These are phyloP conservation scores for Rattus rattus DNA, from an alignment of 2,113 vertebrate genomes.

Conservation along the genomic window DNA sequence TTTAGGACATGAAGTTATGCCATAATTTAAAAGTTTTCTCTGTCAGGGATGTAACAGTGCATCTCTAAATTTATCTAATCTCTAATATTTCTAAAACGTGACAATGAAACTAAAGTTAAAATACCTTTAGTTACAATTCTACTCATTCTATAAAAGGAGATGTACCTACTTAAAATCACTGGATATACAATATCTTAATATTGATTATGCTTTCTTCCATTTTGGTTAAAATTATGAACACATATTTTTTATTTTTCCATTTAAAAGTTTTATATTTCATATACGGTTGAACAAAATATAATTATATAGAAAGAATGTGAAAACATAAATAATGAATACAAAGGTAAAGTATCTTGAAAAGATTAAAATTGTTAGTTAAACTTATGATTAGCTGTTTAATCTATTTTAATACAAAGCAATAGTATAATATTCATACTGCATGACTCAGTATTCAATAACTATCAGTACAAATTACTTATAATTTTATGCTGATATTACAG, in stretches of 20 bases:
- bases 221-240: no score
- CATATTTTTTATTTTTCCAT: neutral
- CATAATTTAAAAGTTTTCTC: conserved; percentile 57
- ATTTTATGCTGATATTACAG: conserved; percentile 26
- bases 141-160: neutral
- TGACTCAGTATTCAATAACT: conserved; percentile 10
- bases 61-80: no score
- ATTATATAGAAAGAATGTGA: neutral
- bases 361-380: neutral
- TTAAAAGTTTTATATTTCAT: neutral
- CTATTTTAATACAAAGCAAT: neutral
- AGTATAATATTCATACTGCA: neutral
- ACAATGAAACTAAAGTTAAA: neutral
- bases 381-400: neutral
- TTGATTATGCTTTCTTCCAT: neutral
- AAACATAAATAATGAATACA: neutral
- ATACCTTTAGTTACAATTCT: neutral
- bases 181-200: neutral
- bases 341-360: neutral
- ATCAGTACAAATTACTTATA: neutral
- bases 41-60: neutral
- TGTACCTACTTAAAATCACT: neutral
- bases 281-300: neutral
- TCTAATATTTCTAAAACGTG: no score
- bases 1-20: conserved; percentile 66